A percentile compares a stretch with the other conserved stretches of the same genome.
Evolutionary conservation across 2,888 invertebrate species (phyloP).

Genomic region (Heliconius aoede): DNA sequence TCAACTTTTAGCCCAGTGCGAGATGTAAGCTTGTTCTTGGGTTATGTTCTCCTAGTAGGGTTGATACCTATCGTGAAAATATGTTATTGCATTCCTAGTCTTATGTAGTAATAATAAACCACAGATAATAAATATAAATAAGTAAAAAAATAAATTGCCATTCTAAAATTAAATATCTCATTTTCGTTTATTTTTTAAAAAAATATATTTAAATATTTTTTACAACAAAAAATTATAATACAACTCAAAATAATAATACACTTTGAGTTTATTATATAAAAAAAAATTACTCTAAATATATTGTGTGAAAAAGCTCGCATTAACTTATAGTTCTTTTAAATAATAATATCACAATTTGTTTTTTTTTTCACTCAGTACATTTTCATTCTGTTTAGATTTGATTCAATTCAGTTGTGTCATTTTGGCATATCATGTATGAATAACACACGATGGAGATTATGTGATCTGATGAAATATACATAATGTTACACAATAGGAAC

Average conservation of each 20-base stretch:
- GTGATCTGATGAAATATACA: too few species aligned
- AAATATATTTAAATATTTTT: too few species aligned
- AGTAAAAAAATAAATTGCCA: background rate
- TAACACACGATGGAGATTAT: background rate
- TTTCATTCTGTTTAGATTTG: background rate
- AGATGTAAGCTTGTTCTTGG: conserved; percentile 52
- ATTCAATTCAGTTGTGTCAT: too few species aligned
- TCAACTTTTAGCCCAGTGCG: conserved; percentile 67
- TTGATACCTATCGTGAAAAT: conserved; percentile 49
- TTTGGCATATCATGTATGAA: background rate
- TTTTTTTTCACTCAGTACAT: too few species aligned
- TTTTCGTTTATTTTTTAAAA: background rate
- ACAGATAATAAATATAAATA: conserved; percentile 3
- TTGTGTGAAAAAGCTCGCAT: background rate
- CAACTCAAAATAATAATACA: background rate
- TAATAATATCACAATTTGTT: background rate
- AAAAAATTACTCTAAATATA: background rate
- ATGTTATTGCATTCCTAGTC: conserved; percentile 44
- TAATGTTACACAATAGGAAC: background rate
- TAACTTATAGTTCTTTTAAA: background rate
- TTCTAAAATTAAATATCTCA: background rate
- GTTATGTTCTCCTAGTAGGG: conserved; percentile 51
- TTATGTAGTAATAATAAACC: background rate
- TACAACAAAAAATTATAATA: background rate
- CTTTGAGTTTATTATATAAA: background rate